These are phyloP conservation scores for Drosophila arawakana DNA, from an alignment of 1,140 invertebrate species.

Conservation along the genomic window DNA sequence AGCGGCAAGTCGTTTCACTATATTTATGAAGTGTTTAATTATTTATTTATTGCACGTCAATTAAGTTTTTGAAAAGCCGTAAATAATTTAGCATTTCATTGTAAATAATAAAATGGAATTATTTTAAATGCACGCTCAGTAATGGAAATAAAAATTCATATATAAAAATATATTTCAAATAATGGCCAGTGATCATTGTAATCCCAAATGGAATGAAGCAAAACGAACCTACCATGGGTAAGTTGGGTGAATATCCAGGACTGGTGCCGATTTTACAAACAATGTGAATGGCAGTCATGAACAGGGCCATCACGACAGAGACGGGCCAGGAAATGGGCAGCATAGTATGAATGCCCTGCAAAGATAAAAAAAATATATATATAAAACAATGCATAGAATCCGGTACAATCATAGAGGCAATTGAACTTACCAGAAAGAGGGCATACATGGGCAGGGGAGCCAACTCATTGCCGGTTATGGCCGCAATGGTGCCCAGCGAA, in stretches of 20 bases:
- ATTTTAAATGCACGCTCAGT: background rate
- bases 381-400: background rate
- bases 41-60: background rate
- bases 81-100: background rate
- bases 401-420: background rate
- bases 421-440: slow-evolving; percentile 86
- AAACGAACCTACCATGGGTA: slow-evolving; percentile 76
- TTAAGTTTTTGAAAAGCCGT: background rate
- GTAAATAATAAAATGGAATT: too few species aligned
- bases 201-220: background rate
- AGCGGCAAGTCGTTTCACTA: too few species aligned
- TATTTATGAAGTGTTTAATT: too few species aligned
- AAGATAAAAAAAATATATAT: slow-evolving; percentile 18
- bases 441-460: slow-evolving; percentile 88
- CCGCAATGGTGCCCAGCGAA: slow-evolving; percentile 79
- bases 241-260: slow-evolving; percentile 60
- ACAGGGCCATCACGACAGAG: slow-evolving; percentile 86
- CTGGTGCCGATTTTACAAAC: slow-evolving; percentile 75
- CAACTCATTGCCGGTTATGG: slow-evolving; percentile 77
- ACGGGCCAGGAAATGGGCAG: slow-evolving; percentile 88
- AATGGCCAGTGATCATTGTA: too few species aligned
- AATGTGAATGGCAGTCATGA: slow-evolving; percentile 87
- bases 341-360: slow-evolving; percentile 89
- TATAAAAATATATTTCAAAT: too few species aligned
- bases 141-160: background rate